These are phyloP conservation scores for Drosophila nasuta DNA, from an alignment of 1,140 invertebrate species.

Conservation along the genomic window DNA sequence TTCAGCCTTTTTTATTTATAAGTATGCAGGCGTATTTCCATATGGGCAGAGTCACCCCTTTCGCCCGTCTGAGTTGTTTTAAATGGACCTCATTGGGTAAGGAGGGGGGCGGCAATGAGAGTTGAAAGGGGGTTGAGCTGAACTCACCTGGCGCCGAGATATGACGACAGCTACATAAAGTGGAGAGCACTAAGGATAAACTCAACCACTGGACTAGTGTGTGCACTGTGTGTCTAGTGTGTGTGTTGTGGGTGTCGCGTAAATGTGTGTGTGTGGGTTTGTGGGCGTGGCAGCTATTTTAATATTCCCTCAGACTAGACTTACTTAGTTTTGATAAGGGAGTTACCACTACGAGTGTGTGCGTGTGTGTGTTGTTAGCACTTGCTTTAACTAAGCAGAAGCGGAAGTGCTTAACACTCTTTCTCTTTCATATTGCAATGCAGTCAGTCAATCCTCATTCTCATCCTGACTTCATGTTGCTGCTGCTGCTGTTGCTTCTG, in stretches of 20 bases:
- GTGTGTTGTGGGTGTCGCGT: background rate
- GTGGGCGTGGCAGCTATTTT: slow-evolving; percentile 44
- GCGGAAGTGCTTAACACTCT: slow-evolving; percentile 42
- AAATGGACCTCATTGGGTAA: slow-evolving; percentile 32
- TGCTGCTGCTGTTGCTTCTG: background rate
- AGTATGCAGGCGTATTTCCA: slow-evolving; percentile 9
- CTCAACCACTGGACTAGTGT: slow-evolving; percentile 23
- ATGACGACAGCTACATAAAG: slow-evolving; percentile 28
- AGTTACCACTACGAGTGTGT: slow-evolving; percentile 7
- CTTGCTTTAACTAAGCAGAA: slow-evolving; percentile 45
- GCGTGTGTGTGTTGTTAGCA: background rate
- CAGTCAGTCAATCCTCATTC: background rate
- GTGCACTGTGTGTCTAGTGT: background rate
- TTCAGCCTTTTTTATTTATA: slow-evolving; percentile 18
- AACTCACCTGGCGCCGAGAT: slow-evolving; percentile 31
- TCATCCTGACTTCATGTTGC: background rate
- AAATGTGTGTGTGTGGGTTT: background rate
- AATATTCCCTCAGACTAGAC: slow-evolving; percentile 38
- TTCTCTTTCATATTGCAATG: background rate
- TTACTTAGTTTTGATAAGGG: slow-evolving; percentile 47
- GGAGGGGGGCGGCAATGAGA: background rate
- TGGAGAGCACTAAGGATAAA: slow-evolving; percentile 10
- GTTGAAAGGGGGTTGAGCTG: background rate
- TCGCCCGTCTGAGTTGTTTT: slow-evolving; percentile 43
- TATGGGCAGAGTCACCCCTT: slow-evolving; percentile 34